phyloP scores from a whole-genome alignment of 2,888 invertebrate species.

The Chloroclystis v-ata region DNA sequence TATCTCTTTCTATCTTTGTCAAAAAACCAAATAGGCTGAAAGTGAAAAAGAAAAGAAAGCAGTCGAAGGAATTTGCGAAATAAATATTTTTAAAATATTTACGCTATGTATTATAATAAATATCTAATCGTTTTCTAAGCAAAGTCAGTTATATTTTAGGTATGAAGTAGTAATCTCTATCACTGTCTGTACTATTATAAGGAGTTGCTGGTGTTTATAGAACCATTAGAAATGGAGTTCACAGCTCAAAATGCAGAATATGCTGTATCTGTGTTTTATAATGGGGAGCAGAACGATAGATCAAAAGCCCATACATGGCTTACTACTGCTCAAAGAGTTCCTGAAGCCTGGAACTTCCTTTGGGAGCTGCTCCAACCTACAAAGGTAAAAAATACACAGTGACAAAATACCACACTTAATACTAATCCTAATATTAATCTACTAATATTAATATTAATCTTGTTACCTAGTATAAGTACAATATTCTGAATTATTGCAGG shows the following conservation, averaged over 20 bases:
- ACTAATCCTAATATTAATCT: too few relatives aligned
- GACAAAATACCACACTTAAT: too few relatives aligned
- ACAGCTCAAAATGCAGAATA: conserved; percentile 82
- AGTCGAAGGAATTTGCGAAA: too few relatives aligned
- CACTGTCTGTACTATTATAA: not conserved
- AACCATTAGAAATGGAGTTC: conserved; percentile 73
- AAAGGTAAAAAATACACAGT: conserved; percentile 77
- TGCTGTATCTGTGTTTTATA: conserved; percentile 83
- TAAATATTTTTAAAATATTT: too few relatives aligned
- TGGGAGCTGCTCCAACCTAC: conserved; percentile 91
- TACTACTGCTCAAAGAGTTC: conserved; percentile 88
- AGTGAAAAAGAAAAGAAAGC: not conserved
- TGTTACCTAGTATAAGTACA: too few relatives aligned
- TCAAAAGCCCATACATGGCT: conserved; percentile 91
- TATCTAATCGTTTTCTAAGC: too few relatives aligned
- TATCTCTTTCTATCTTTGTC: not conserved
- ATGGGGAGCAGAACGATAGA: conserved; percentile 80
- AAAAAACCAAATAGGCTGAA: not conserved
- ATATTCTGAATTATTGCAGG: conserved; percentile 67
- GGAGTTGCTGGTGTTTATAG: not conserved
- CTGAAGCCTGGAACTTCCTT: conserved; percentile 94
- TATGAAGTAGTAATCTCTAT: conserved; percentile 8
- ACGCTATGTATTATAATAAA: too few relatives aligned
- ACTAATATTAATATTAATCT: too few relatives aligned
- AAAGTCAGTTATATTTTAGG: not conserved